phyloP scores from a whole-genome alignment of 2,797 vertebrate species.

The Gephyroberyx darwinii region DNA sequence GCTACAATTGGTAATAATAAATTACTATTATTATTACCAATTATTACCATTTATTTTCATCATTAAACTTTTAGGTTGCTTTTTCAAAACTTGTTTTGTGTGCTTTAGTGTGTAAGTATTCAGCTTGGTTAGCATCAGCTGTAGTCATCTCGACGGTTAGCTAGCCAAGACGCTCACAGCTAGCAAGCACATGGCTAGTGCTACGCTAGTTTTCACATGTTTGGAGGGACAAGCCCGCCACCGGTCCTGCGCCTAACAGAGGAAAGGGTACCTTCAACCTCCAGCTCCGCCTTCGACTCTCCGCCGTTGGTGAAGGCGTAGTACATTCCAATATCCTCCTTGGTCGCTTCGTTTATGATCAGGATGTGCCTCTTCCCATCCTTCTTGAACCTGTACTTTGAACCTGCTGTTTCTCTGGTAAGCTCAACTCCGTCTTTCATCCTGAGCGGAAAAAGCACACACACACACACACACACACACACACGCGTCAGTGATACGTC shows the following conservation, averaged over 20 bases:
- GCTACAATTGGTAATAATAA: too few species aligned
- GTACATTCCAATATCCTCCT: conserved; percentile 86
- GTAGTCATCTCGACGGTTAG: background rate
- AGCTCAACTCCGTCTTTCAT: conserved; percentile 91
- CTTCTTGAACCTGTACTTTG: conserved; percentile 94
- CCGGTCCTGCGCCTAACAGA: background rate
- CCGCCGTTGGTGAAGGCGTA: conserved; percentile 87
- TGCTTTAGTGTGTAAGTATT: background rate
- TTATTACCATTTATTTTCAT: too few species aligned
- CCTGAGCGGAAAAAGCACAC: conserved; percentile 74
- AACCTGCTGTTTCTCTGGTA: conserved; percentile 80
- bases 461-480: conserved; percentile 5
- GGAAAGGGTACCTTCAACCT: conserved; percentile 86
- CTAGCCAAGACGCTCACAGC: background rate
- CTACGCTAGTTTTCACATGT: too few species aligned
- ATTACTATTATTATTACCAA: too few species aligned
- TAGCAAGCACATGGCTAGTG: background rate
- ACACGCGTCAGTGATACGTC: conserved; percentile 18
- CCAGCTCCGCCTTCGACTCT: conserved; percentile 89
- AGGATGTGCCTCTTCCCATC: conserved; percentile 88
- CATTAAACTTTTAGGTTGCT: background rate
- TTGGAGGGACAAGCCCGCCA: too few species aligned
- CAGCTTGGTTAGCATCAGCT: too few species aligned
- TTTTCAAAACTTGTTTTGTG: background rate
- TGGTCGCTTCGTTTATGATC: conserved; percentile 87